Evolutionary conservation across 92 coral and sea anemone species (phyloP), one percentile per base, ranked within the genome.

Genomic region (Phymanthus crucifer): DNA sequence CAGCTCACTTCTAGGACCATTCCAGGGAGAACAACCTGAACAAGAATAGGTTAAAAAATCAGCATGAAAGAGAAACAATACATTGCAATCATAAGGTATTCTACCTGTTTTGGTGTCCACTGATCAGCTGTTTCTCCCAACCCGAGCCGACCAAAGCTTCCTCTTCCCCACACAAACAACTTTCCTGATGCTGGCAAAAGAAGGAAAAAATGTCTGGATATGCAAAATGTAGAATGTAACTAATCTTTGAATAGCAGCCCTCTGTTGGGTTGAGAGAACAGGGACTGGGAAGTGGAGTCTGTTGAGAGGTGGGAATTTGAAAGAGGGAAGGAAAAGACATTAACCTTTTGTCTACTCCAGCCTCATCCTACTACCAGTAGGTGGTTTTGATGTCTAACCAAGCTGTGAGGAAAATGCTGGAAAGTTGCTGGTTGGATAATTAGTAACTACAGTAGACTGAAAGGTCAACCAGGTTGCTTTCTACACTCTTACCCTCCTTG

Each of bases 101-200:
- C 12, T 78, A 91, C 98, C 90, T 79, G 87, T 40, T 83, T 82
- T 21, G 98, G 98, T 4, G 71, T 52, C 89, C 92, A 86, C 46
- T 90, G 90, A 72, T 89, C 89, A 11, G 61, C 36, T 3, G 76
- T 47, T 11, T 77, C 23, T 16, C 92, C 94, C 40, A 83, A 50
- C 18, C 94, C 97, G 31, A 92, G 87, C 66, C 93, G 82, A 12
- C 97, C 93, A 78, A 86, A 89, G n/a, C 93, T 80, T 23, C 97
- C 97, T 32, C 93, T 82, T 23, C 98, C 98, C 97, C 98, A 94
- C 5, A 90, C 87, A 72, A 84, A 90, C 33, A 94, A 66, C 32
- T 58, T 46, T 27, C 96, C 94, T 71, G 75, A 75, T 37, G 83
- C 98, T 94, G 40, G 9, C 8, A 54, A 47, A 74, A 57, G 27